Evolutionary conservation across 2,113 vertebrate species (phyloP).

Genomic region (Nerophis lumbriciformis): DNA sequence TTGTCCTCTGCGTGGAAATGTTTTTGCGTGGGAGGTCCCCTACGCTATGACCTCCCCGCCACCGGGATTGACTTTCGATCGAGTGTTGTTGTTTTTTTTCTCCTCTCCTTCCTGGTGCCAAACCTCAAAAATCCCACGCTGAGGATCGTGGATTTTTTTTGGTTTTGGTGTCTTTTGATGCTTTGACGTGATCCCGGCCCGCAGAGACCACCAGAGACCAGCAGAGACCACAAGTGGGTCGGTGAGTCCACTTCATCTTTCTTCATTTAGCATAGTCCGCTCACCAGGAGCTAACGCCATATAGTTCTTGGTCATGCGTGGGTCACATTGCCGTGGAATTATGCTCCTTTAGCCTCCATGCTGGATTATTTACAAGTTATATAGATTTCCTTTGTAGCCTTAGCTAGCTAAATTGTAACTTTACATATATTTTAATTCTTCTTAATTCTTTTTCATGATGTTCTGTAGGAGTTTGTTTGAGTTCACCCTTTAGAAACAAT

Average conservation of each 20-base stretch:
- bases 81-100: not conserved
- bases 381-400: too few relatives aligned
- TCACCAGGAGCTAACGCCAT: too few relatives aligned
- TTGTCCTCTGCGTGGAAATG: constrained; percentile 7
- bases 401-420: too few relatives aligned
- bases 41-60: constrained; percentile 53
- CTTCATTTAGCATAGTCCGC: too few relatives aligned
- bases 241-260: constrained; percentile 5
- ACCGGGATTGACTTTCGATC: constrained; percentile 6
- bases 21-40: constrained; percentile 33
- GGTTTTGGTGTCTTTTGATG: constrained; percentile 18
- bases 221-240: constrained; percentile 5
- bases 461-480: too few relatives aligned
- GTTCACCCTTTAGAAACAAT: too few relatives aligned
- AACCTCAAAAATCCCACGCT: not conserved
- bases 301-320: too few relatives aligned
- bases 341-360: too few relatives aligned
- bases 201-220: constrained; percentile 15
- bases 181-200: constrained; percentile 29
- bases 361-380: too few relatives aligned
- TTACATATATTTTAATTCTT: too few relatives aligned
- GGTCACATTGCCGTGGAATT: too few relatives aligned
- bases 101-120: not conserved
- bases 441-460: too few relatives aligned
- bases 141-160: constrained; percentile 10